phyloP scores from a whole-genome alignment of 1,140 invertebrate genomes.

The Lanistes nyassanus region DNA sequence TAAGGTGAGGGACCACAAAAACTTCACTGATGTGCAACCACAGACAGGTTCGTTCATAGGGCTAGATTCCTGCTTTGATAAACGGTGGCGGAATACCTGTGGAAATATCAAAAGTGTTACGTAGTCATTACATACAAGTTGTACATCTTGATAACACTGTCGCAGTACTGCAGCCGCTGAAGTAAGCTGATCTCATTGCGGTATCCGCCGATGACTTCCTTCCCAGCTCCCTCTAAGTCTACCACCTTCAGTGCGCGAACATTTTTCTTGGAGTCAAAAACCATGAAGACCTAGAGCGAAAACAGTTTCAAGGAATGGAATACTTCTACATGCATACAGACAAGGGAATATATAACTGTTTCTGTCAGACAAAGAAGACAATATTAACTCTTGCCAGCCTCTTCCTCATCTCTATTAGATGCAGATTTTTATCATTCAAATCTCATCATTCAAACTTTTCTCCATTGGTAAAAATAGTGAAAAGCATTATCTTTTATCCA shows the following conservation, averaged over 20 bases:
- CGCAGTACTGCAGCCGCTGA: slow-evolving; percentile 83
- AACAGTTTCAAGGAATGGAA: not conserved
- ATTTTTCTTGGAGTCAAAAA: slow-evolving; percentile 63
- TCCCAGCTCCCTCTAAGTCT: slow-evolving; percentile 66
- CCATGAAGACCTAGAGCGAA: slow-evolving; percentile 62
- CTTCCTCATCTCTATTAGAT: slow-evolving; percentile 13
- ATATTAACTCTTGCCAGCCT: not conserved
- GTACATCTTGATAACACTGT: slow-evolving; percentile 83
- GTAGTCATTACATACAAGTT: slow-evolving; percentile 81
- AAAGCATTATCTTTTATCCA: too few species aligned
- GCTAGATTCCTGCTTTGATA: too few species aligned
- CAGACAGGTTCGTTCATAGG: not conserved
- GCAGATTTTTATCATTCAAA: slow-evolving; percentile 31
- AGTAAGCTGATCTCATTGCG: slow-evolving; percentile 91
- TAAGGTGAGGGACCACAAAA: not conserved
- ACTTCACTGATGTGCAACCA: not conserved
- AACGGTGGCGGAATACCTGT: too few species aligned
- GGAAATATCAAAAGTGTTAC: slow-evolving; percentile 4
- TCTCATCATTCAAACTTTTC: too few species aligned
- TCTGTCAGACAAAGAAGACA: not conserved
- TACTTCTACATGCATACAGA: not conserved
- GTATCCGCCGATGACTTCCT: slow-evolving; percentile 79
- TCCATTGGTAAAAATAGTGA: too few species aligned
- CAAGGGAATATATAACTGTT: not conserved
- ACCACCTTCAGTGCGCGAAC: slow-evolving; percentile 73